phyloP scores from a whole-genome alignment of 2,797 vertebrate species.

The Otus scops region DNA sequence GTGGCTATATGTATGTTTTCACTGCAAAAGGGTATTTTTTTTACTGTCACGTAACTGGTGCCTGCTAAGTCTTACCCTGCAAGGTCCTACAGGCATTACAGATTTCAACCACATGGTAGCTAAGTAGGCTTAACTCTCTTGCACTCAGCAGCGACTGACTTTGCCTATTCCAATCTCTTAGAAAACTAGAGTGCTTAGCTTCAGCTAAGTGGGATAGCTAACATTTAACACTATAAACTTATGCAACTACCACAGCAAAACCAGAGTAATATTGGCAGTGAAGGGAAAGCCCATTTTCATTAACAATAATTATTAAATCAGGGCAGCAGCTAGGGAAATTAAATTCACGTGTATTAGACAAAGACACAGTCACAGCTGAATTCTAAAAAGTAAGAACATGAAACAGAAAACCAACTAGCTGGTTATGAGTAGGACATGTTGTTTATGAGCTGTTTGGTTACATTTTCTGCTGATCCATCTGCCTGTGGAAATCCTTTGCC shows the following conservation, averaged over 20 bases:
- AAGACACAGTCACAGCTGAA: background rate
- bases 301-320: background rate
- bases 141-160: background rate
- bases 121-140: background rate
- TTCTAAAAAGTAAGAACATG: background rate
- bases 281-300: background rate
- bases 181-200: background rate
- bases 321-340: background rate
- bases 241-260: background rate
- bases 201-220: background rate
- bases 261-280: background rate
- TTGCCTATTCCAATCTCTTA: background rate
- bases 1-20: background rate
- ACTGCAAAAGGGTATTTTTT: background rate
- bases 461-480: constrained; percentile 43
- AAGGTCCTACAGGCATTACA: background rate
- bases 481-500: constrained; percentile 35
- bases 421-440: background rate
- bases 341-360: background rate
- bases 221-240: background rate
- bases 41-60: background rate
- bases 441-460: constrained; percentile 37
- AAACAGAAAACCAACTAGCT: background rate
- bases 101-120: background rate
- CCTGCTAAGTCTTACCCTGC: background rate